Evolutionary conservation across 2,888 invertebrate genomes (phyloP).

Genomic region (Ptychoptera albimana): DNA sequence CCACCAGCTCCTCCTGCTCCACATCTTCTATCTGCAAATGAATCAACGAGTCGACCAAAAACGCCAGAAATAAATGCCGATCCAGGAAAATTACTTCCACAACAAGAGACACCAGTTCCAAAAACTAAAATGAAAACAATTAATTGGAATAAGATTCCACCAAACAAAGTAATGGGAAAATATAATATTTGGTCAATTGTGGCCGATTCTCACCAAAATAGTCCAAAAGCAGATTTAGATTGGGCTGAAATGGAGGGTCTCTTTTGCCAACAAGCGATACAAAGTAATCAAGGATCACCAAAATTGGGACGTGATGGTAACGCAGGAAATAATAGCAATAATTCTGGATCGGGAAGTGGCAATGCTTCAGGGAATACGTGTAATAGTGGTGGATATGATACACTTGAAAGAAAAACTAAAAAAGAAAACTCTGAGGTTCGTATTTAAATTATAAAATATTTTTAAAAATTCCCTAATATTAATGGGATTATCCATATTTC

Average conservation of each 20-base stretch:
- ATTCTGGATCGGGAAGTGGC: slow-evolving; percentile 31
- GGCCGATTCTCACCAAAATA: slow-evolving; percentile 68
- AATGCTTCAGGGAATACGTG: no score
- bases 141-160: slow-evolving; percentile 95
- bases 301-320: slow-evolving; percentile 34
- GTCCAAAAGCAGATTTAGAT: slow-evolving; percentile 71
- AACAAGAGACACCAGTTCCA: slow-evolving; percentile 86
- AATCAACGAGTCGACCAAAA: slow-evolving; percentile 13
- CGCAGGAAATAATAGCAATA: slow-evolving; percentile 18
- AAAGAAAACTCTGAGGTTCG: slow-evolving; percentile 65
- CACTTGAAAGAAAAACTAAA: slow-evolving; percentile 43
- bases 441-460: slow-evolving; percentile 8
- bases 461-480: background rate
- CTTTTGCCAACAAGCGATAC: slow-evolving; percentile 73
- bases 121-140: slow-evolving; percentile 94
- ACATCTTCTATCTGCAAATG: slow-evolving; percentile 14
- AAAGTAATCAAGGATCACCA: slow-evolving; percentile 37
- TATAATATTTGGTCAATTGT: slow-evolving; percentile 89
- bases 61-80: slow-evolving; percentile 20
- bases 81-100: slow-evolving; percentile 47
- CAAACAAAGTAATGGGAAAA: slow-evolving; percentile 76
- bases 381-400: slow-evolving; percentile 32
- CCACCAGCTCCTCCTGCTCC: slow-evolving; percentile 30
- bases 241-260: slow-evolving; percentile 90
- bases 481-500: slow-evolving; percentile 11